Percentiles rank a stretch among this genome's conserved stretches.
Evolutionary conservation across 2,888 invertebrate species (phyloP).

Genomic region (Bugulina stolonifera): DNA sequence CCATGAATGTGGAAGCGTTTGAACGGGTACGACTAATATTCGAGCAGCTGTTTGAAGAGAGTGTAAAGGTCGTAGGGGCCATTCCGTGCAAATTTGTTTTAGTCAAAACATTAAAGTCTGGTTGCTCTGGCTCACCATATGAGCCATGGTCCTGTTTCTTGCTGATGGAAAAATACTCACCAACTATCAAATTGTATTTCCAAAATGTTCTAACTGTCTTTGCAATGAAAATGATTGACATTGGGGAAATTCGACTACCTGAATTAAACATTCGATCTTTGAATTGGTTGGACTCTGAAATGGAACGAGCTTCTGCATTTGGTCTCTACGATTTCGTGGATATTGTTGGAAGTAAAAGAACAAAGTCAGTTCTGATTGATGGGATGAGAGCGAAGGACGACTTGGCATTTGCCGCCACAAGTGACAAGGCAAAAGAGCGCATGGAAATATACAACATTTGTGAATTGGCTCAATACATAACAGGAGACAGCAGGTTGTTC

Average conservation of each 20-base stretch:
- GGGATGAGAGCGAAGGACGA: not conserved
- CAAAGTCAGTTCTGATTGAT: not conserved
- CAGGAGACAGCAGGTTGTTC: not conserved
- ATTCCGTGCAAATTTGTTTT: not conserved
- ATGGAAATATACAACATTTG: not conserved
- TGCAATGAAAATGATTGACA: not conserved
- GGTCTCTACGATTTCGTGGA: not conserved
- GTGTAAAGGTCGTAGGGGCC: not conserved
- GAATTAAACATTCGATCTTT: not conserved
- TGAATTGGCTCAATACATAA: not conserved
- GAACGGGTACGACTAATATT: not conserved
- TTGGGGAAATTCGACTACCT: not conserved
- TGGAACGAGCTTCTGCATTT: not conserved
- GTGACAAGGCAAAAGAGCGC: not conserved
- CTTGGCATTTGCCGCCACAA: not conserved
- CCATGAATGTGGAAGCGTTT: conserved; percentile 7
- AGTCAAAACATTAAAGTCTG: not conserved
- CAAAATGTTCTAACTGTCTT: not conserved
- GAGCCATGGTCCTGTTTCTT: conserved; percentile 10
- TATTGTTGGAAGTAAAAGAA: not conserved
- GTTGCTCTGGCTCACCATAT: not conserved
- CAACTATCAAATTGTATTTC: not conserved
- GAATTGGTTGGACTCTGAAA: not conserved
- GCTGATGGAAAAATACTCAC: not conserved
- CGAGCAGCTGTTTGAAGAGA: not conserved